Conservation (phyloP, 2,113 vertebrate genomes). For the Podarcis raffonei region DNA sequence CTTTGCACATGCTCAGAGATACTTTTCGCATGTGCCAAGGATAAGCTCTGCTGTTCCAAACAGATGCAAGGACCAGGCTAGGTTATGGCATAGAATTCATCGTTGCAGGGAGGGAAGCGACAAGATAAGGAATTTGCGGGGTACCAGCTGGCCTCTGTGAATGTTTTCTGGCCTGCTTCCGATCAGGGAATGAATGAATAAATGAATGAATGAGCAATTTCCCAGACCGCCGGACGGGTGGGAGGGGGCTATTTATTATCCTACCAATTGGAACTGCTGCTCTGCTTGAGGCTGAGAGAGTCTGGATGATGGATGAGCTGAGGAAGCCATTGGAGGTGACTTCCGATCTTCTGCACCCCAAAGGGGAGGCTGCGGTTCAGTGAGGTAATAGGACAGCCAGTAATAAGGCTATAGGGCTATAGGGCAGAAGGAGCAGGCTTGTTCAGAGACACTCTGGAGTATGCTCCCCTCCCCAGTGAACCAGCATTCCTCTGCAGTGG, state of each 20-base stretch:
- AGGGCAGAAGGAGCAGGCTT: neutral
- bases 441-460: neutral
- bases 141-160: neutral
- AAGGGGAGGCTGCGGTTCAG: neutral
- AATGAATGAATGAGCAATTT: conserved; percentile 4
- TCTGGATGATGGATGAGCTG: neutral
- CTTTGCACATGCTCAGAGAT: neutral
- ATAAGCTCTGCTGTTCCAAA: neutral
- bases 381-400: neutral
- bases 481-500: neutral
- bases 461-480: neutral
- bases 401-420: neutral
- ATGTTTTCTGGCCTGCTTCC: neutral
- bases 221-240: neutral
- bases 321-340: neutral
- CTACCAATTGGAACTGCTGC: neutral
- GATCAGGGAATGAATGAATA: neutral
- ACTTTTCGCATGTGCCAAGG: neutral
- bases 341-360: neutral
- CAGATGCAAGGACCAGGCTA: neutral
- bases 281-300: neutral
- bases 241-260: conserved; percentile 5
- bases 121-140: neutral
- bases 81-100: neutral
- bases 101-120: neutral